Percentiles rank a stretch among this genome's conserved stretches.
phyloP scores from a whole-genome alignment of 1,140 invertebrate genomes.

The Berghia stephanieae region DNA sequence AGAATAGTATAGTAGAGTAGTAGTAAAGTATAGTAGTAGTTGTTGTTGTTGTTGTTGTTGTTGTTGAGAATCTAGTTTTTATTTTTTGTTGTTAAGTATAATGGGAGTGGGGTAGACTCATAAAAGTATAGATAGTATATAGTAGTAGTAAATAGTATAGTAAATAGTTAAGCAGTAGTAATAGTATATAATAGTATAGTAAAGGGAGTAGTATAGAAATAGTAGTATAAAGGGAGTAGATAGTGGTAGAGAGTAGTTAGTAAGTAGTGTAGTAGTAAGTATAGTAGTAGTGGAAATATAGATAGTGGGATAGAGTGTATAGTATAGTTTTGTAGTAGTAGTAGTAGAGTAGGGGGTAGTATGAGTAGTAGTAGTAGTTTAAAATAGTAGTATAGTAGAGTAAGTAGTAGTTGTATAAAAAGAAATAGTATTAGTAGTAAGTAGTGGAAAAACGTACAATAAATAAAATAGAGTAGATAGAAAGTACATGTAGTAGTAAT shows the following conservation, averaged over 20 bases:
- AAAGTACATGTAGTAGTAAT: too few relatives aligned
- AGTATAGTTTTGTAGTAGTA: slow-evolving; percentile 5
- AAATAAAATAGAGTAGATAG: too few relatives aligned
- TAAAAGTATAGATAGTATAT: slow-evolving; percentile 25
- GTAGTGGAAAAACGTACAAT: too few relatives aligned
- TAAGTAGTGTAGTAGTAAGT: not conserved
- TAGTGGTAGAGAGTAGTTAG: slow-evolving; percentile 27
- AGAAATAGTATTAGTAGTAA: too few relatives aligned
- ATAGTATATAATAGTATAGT: slow-evolving; percentile 13
- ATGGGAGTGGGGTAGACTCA: slow-evolving; percentile 9
- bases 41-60: not conserved
- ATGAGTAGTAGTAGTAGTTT: too few relatives aligned
- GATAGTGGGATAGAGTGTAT: slow-evolving; percentile 6
- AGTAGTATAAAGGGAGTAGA: slow-evolving; percentile 10
- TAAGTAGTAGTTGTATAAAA: too few relatives aligned
- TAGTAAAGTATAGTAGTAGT: not conserved
- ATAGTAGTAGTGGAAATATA: slow-evolving; percentile 6
- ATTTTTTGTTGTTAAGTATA: not conserved
- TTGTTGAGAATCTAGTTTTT: not conserved
- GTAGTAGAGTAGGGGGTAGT: too few relatives aligned
- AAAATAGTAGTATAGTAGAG: too few relatives aligned
- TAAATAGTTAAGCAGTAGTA: slow-evolving; percentile 21
- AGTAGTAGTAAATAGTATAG: slow-evolving; percentile 3
- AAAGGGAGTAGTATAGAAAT: slow-evolving; percentile 20
- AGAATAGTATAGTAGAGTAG: not conserved